Conservation (phyloP, 53 echinoderm and acorn worm genomes). For the Arbacia lixula region DNA sequence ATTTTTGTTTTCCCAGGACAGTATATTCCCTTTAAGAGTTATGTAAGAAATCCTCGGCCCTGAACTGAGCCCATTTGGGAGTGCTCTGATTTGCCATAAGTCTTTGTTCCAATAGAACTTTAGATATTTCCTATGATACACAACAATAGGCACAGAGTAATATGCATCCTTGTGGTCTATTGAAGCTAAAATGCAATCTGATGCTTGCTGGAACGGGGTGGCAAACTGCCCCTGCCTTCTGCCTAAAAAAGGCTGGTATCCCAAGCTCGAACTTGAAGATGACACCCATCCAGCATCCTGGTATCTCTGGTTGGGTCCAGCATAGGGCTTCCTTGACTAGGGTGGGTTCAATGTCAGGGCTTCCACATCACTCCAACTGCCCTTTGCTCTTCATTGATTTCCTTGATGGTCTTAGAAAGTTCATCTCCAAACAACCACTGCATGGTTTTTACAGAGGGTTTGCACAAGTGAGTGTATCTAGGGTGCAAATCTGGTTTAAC, state of each 20-base stretch:
- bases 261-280: background rate
- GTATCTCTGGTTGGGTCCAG: background rate
- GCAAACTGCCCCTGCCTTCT: background rate
- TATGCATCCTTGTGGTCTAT: too few species aligned
- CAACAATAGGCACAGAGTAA: too few species aligned
- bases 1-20: too few species aligned
- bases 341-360: background rate
- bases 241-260: conserved; percentile 15
- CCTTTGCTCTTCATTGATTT: background rate
- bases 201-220: conserved; percentile 1
- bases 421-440: background rate
- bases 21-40: too few species aligned
- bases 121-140: too few species aligned
- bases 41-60: too few species aligned
- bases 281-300: background rate
- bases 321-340: background rate
- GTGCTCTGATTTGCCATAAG: too few species aligned
- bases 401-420: conserved; percentile 1
- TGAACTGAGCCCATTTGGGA: too few species aligned
- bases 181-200: too few species aligned
- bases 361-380: conserved; percentile 1
- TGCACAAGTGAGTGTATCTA: conserved; percentile 11
- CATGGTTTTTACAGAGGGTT: background rate
- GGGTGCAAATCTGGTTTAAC: conserved; percentile 2
- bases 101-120: too few species aligned